Evolutionary conservation across 2,113 vertebrate species (phyloP), one percentile per base, ranked within the genome.

Genomic region (human (Homo sapiens)): DNA sequence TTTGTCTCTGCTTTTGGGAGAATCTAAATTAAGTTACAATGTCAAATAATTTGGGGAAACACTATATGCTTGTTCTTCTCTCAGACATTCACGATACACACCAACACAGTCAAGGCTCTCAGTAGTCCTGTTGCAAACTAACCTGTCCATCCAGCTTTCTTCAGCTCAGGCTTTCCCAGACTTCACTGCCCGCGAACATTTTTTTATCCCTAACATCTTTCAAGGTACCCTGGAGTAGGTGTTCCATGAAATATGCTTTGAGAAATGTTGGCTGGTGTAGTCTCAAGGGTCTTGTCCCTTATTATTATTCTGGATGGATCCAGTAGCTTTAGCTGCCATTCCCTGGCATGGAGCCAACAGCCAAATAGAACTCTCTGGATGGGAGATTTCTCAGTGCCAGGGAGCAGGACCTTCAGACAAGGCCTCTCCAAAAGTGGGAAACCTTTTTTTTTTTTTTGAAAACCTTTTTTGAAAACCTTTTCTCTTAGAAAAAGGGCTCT

Each of bases 281-380:
- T 90, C 61, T 90, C 43, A 27, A 59, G 20, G n/a, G 32, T 76
- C 80, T 14, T 85, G 66, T 43, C 75, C 32, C 82, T 82, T 73
- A 48, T 40, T 78, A 48, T 72, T 4, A 10, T 89, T 95, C 25
- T 81, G 89, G 92, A 82, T 89, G 38, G 90, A 23, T 52, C 70
- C 32, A 20, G 78, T 7, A 16, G 30, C 48, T 50, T 80, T 76
- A 91, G 96, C 85, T 96, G 96, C 68, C 75, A 91, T 40, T 93
- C 32, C 50, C 6, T 83, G 96, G 97, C 95, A 5, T 0, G 7
- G 43, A 87, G 86, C 80, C 98, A 93, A 61, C 38, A 91, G 70
- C 32, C 72, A 93, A 64, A 70, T 3, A 81, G 86, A 75, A 45
- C 70, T 94, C 79, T 43, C 92, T 25, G 66, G 79, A 88, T 43